These are phyloP conservation scores for Teleogryllus occipitalis DNA, from an alignment of 1,140 invertebrate genomes.

Conservation along the genomic window DNA sequence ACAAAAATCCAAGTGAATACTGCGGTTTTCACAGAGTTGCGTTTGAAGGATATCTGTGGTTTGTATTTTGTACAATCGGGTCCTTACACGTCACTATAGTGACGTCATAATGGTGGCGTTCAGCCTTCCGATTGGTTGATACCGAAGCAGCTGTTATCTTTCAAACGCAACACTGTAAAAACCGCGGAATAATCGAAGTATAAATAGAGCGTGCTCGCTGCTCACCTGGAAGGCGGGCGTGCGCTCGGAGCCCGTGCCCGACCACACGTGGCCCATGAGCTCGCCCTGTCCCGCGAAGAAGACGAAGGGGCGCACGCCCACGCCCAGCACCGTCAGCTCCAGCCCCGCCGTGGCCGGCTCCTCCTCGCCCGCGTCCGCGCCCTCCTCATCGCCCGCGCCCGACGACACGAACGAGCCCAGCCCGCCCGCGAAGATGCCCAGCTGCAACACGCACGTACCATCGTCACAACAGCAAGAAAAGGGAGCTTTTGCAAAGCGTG, in stretches of 20 bases:
- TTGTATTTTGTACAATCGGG: too few relatives aligned
- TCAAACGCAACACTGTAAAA: too few relatives aligned
- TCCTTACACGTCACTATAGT: too few relatives aligned
- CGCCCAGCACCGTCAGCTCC: conserved; percentile 68
- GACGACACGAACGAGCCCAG: conserved; percentile 56
- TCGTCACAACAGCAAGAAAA: background rate
- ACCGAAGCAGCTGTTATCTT: too few relatives aligned
- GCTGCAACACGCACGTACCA: conserved; percentile 34
- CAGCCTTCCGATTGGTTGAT: too few relatives aligned
- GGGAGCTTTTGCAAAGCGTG: background rate
- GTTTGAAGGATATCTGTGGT: too few relatives aligned
- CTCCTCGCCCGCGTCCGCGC: conserved; percentile 32
- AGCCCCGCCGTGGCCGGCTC: conserved; percentile 71
- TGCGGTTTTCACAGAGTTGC: too few relatives aligned
- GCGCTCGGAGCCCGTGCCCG: conserved; percentile 68
- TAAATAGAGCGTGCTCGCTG: background rate
- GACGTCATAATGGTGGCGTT: too few relatives aligned
- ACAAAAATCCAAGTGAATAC: too few relatives aligned
- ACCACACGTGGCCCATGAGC: conserved; percentile 85
- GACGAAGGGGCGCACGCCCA: conserved; percentile 69
- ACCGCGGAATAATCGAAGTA: too few relatives aligned
- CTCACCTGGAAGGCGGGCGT: conserved; percentile 71
- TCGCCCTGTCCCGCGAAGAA: conserved; percentile 80
- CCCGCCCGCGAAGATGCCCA: conserved; percentile 75
- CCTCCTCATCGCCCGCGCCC: conserved; percentile 41